Base-by-base conservation (phyloP, 2,113 vertebrate genomes). In the Hylia prasina region DNA sequence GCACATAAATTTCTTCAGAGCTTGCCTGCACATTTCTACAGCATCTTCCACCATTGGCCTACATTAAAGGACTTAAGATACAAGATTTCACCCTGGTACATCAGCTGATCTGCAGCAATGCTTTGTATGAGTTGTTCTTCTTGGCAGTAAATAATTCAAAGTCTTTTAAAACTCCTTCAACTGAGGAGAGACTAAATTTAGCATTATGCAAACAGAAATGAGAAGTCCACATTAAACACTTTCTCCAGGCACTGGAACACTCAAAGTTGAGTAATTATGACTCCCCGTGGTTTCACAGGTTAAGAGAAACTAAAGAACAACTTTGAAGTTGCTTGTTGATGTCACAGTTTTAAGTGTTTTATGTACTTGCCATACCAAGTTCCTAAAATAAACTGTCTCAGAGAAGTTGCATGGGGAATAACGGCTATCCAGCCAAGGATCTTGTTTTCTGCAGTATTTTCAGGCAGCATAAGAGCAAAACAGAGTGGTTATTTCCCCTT, bases 261-360 rank as follows among this genome's bases (percentile, higher is more conserved):
- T 95, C 87, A 66, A 91, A 94, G 91, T 64, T 79, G 77, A 95
- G 84, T 82, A 94, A 94, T 94, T 87, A 96, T 54, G 81, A 93
- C 72, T 91, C 90, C 66, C 66, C 0, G 1, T 53, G 78, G 73
- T 91, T 96, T 96, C 90, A 86, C 48, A 96, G 89, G 87, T 94
- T 91, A 88, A 82, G 79, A 80, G 82, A 94, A 96, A 90, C 84
- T 91, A 42, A 82, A 91, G 84, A 87, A 82, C 54, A 70, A 83
- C 94, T 96, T 94, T 94, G 92, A 90, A 92, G 86, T 75, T 86
- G 39, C 95, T 86, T 80, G 82, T 80, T 93, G 92, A 90, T 92
- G 89, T 83, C 88, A 94, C 51, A 63, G 47, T 71, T 83, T 77
- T 92, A 90, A 93, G 95, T 61, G 71, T 83, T 93, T 94, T 93